A percentile compares a stretch with the other conserved stretches of the same genome.
Evolutionary conservation across 1,140 invertebrate species (phyloP).

Genomic region (Penaeus japonicus): DNA sequence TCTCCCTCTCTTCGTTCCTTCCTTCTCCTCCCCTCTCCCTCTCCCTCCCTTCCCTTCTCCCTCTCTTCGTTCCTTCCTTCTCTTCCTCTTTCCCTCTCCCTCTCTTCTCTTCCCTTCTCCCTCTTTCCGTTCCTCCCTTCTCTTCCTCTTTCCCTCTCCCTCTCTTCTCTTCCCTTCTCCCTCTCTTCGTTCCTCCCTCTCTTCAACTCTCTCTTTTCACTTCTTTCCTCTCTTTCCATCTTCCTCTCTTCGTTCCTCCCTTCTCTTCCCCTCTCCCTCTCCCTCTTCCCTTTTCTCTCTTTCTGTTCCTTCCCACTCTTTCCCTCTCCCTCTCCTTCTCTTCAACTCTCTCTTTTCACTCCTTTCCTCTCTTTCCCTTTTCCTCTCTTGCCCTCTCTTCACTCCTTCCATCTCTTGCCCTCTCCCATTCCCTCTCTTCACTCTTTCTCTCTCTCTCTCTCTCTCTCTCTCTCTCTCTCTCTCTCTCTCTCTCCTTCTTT

Average conservation of each 20-base stretch:
- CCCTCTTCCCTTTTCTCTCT: background rate
- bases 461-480: too few species aligned
- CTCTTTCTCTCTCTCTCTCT: too few species aligned
- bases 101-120: too few species aligned
- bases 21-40: background rate
- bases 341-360: background rate
- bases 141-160: background rate
- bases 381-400: too few species aligned
- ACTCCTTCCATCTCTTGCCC: too few species aligned
- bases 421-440: too few species aligned
- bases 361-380: too few species aligned
- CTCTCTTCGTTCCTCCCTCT: background rate
- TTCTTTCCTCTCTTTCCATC: background rate
- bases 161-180: background rate
- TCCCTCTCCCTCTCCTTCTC: background rate
- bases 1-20: background rate
- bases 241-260: background rate
- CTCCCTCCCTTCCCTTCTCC: background rate
- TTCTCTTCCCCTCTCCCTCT: background rate
- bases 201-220: background rate
- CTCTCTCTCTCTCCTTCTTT: too few species aligned
- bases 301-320: background rate
- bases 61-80: background rate
- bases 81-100: too few species aligned
- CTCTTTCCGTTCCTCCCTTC: background rate